Conservation (phyloP, 1,140 invertebrate genomes). For the Dreissena polymorpha region DNA sequence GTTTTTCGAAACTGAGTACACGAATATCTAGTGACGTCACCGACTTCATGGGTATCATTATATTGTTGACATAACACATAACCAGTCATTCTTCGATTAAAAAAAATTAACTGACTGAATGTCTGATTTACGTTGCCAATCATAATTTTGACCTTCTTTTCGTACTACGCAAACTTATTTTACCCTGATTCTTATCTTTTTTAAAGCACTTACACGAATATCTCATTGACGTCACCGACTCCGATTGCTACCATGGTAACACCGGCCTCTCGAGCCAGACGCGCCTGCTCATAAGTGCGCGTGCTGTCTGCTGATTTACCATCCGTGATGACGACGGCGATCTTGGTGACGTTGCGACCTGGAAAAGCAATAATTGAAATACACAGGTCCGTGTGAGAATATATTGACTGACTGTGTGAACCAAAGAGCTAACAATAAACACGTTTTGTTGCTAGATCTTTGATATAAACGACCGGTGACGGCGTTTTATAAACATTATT, state of each 20-base stretch:
- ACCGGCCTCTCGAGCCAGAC: constrained; percentile 35
- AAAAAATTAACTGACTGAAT: not conserved
- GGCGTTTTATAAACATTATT: too few relatives aligned
- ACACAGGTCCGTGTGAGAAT: too few relatives aligned
- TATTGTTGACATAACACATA: not conserved
- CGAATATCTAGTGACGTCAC: too few relatives aligned
- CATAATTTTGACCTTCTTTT: not conserved
- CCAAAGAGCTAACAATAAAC: too few relatives aligned
- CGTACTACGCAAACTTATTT: not conserved
- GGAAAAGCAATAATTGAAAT: not conserved
- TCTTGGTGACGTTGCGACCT: constrained; percentile 29
- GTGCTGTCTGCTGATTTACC: constrained; percentile 44
- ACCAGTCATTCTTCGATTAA: not conserved
- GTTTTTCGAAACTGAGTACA: too few relatives aligned
- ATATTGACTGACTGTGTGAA: too few relatives aligned
- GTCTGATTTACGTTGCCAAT: not conserved
- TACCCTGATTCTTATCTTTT: not conserved
- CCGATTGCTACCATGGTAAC: constrained; percentile 52
- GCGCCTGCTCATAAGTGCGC: constrained; percentile 44
- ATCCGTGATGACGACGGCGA: constrained; percentile 55
- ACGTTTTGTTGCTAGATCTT: too few relatives aligned
- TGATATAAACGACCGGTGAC: too few relatives aligned
- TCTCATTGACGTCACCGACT: constrained; percentile 48
- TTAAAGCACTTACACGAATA: constrained; percentile 17
- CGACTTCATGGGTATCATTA: too few relatives aligned